phyloP scores from a whole-genome alignment of 2,113 vertebrate genomes.

The Pelusios castaneus region DNA sequence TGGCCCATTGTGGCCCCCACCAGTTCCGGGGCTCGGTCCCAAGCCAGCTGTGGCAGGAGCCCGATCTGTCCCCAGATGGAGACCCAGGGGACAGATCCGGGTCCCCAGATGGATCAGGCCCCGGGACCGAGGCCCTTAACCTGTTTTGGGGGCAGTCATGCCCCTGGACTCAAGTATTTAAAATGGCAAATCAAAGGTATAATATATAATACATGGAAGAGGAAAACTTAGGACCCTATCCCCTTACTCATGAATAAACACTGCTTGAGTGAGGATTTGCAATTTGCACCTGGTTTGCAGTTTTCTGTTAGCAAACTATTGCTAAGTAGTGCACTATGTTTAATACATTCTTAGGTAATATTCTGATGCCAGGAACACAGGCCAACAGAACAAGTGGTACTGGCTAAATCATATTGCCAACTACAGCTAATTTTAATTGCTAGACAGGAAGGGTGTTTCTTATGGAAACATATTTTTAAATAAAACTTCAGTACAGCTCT shows the following conservation, averaged over 20 bases:
- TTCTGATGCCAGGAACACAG: neutral
- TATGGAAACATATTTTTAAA: neutral
- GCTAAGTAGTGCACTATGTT: neutral
- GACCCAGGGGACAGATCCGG: too few relatives aligned
- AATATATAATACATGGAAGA: neutral
- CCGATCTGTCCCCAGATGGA: too few relatives aligned
- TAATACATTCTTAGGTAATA: neutral
- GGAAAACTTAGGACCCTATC: rapidly evolving
- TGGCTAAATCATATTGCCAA: neutral
- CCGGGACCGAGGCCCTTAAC: too few relatives aligned
- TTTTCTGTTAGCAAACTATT: neutral
- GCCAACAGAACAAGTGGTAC: neutral
- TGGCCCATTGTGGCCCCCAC: too few relatives aligned
- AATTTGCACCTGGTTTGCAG: neutral
- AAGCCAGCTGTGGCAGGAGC: too few relatives aligned
- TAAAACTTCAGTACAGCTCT: neutral
- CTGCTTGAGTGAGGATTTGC: neutral
- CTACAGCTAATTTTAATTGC: neutral
- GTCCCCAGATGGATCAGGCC: too few relatives aligned
- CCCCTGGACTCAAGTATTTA: neutral
- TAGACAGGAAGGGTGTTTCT: neutral
- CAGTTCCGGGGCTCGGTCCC: too few relatives aligned
- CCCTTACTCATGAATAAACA: neutral
- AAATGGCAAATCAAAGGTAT: neutral
- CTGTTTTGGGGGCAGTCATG: too few relatives aligned